Conservation (phyloP, 2,113 vertebrate species). For the Rattus norvegicus region DNA sequence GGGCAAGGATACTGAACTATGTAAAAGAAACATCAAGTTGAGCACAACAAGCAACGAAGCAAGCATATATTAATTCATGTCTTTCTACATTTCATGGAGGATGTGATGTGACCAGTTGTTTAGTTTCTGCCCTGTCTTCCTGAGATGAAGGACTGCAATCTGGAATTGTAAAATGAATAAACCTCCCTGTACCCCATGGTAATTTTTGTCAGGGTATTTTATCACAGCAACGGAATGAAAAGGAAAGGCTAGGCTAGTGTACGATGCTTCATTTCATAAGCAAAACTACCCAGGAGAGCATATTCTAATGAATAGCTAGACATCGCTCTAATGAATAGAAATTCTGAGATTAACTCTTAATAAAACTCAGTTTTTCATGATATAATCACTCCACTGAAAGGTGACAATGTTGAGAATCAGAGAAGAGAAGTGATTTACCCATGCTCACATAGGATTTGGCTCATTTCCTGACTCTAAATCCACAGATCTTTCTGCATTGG, state of each 20-base stretch:
- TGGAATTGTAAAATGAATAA: background rate
- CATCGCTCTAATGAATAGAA: background rate
- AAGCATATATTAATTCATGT: background rate
- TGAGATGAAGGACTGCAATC: background rate
- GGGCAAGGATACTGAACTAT: background rate
- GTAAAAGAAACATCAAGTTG: background rate
- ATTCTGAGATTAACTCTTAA: conserved; percentile 37
- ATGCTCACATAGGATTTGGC: background rate
- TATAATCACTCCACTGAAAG: conserved; percentile 6
- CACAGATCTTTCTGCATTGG: background rate
- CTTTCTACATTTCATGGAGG: background rate
- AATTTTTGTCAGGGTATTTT: background rate
- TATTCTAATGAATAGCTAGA: conserved; percentile 14
- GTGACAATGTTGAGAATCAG: background rate
- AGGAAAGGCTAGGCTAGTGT: background rate
- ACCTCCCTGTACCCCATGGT: too few species aligned
- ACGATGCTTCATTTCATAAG: background rate
- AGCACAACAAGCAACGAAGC: background rate
- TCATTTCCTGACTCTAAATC: background rate
- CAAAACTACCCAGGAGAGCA: background rate
- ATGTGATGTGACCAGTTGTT: background rate
- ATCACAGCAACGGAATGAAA: background rate
- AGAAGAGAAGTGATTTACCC: background rate
- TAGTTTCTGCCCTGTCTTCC: background rate
- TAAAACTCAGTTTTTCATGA: conserved; percentile 2